These are phyloP conservation scores for Nymphalis polychloros DNA, from an alignment of 2,888 invertebrate species.

Conservation along the genomic window DNA sequence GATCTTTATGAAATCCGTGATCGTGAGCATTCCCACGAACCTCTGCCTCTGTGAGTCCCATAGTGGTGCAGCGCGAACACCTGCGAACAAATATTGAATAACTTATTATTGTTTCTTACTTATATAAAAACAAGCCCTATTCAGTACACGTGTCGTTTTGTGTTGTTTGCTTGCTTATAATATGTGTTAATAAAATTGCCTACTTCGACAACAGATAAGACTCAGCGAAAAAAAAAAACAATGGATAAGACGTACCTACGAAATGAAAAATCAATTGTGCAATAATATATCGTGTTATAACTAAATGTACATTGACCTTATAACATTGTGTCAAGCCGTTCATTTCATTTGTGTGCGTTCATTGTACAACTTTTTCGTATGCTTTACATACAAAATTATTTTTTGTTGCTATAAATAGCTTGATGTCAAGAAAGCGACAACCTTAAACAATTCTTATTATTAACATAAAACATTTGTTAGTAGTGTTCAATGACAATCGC, in stretches of 20 bases:
- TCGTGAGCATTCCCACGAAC: slow-evolving; percentile 99
- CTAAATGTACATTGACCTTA: too few species aligned
- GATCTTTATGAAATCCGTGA: slow-evolving; percentile 99
- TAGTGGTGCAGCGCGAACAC: slow-evolving; percentile 97
- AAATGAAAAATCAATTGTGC: too few species aligned
- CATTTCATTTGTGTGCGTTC: too few species aligned
- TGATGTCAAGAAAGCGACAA: background rate
- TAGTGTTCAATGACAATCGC: background rate
- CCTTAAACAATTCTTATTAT: background rate
- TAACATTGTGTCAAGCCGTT: too few species aligned
- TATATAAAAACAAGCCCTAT: background rate
- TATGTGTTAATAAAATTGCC: too few species aligned
- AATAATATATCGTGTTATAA: too few species aligned
- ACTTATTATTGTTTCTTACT: background rate
- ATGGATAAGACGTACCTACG: too few species aligned
- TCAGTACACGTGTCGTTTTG: background rate
- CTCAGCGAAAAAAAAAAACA: too few species aligned
- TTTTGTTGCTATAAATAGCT: background rate
- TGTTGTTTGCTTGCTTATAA: too few species aligned
- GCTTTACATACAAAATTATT: too few species aligned
- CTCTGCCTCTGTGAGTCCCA: slow-evolving; percentile 97
- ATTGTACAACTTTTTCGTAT: too few species aligned
- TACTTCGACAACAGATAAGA: too few species aligned
- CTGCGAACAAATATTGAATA: slow-evolving; percentile 60
- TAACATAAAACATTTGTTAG: background rate